Base-by-base conservation (phyloP, 2,113 vertebrate species). In the Benitochromis conjunctus region DNA sequence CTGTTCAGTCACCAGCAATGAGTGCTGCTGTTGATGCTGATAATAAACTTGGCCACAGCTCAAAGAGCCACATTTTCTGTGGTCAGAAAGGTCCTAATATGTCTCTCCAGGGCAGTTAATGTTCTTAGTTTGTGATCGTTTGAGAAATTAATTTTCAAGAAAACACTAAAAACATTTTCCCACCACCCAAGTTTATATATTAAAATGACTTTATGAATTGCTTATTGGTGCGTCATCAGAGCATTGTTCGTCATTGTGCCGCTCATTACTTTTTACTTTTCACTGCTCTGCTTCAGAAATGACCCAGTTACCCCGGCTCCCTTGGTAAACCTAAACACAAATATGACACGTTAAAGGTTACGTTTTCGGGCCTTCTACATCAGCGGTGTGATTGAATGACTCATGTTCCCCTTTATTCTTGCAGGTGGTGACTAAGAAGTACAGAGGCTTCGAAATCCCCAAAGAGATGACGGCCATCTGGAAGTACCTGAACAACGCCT, bases 371-470 rank as follows among this genome's bases (percentile, higher is more conserved):
- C 34, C 29, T 60, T 62, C 16, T 36, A 16, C 18, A 64, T n/a
- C 60, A 64, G 3, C 60, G n/a, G 18, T 10, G 38, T 36, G 31
- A 31, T 29, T 60, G 1, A 38, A 38, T 29, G 38, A 36, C 24
- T 57, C 13, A 1, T 0, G n/a, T 9, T 6, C 3, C 1, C 4
- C 29, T 24, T 48, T 5, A 2, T 90, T 1, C 0, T 95, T 93
- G n/a, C 91, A 99, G 99, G 98, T 99, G 93, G 99, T 99, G 94
- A 96, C 98, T 90, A 99, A 98, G 94, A 99, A 99, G 83, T 99
- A 99, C 88, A 94, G 98, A 84, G 97, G 98, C 91, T 99, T 99
- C 0, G 97, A 99, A 90, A 99, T 99, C 62, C 98, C 98, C 48
- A 98, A 97, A 95, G 96, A 96, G 78, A 98, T 99, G 98, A 97